Conservation (phyloP, 1,140 invertebrate species). For the Triops cancriformis region DNA sequence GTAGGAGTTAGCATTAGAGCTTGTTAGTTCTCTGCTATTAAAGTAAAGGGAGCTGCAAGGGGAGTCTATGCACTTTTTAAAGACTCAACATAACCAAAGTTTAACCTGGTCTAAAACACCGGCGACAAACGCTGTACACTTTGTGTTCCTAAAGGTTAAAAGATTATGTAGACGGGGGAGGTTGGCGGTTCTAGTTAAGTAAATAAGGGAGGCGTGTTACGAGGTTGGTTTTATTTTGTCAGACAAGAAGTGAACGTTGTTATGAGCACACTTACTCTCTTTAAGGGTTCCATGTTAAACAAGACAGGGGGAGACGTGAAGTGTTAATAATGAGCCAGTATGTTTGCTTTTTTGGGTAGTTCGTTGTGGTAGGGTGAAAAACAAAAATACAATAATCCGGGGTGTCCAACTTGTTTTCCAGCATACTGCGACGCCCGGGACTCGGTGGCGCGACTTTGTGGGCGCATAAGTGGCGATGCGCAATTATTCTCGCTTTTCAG, state of each 20-base stretch:
- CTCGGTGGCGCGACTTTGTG: slow-evolving; percentile 51
- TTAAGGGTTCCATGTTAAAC: not conserved
- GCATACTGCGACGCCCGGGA: slow-evolving; percentile 34
- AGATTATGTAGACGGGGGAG: not conserved
- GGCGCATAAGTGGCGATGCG: slow-evolving; percentile 59
- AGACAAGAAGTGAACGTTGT: not conserved
- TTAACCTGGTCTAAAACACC: not conserved
- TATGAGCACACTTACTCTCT: not conserved
- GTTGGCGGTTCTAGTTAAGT: not conserved
- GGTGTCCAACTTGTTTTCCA: not conserved
- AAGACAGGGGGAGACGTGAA: not conserved
- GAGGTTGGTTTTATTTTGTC: not conserved
- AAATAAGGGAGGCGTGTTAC: not conserved
- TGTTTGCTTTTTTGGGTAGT: not conserved
- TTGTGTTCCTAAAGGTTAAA: not conserved
- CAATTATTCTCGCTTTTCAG: slow-evolving; percentile 64
- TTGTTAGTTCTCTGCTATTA: too few relatives aligned
- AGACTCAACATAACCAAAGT: not conserved
- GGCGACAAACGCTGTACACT: not conserved
- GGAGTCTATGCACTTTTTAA: not conserved
- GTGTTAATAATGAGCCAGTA: not conserved
- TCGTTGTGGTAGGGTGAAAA: not conserved
- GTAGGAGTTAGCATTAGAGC: too few relatives aligned
- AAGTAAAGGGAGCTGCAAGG: not conserved
- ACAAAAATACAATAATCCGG: not conserved